Base-by-base conservation (phyloP, 2,797 vertebrate genomes). In the Coilia nasus region DNA sequence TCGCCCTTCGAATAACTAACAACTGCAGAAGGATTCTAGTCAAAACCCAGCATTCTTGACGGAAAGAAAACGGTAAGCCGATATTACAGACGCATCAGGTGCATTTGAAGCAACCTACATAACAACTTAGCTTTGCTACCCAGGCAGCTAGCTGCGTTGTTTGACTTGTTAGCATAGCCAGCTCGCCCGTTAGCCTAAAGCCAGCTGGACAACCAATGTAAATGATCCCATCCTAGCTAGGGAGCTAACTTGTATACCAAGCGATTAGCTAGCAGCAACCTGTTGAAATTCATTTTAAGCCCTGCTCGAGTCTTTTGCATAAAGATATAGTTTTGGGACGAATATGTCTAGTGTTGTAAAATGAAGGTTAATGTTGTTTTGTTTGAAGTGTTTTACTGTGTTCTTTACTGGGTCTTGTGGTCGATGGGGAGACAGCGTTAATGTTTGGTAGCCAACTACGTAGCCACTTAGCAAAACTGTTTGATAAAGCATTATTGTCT, bases 61-160 rank as follows among this genome's bases (percentile, higher is more conserved):
- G 7, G 71, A 44, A 78, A 44, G 31, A 71, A 57, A 62, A 86
- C 83, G 86, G 83, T 81, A 83, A 83, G 85, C n/a, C 71, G 50
- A 84, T 35, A 80, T 60, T 41, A 46, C 54, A 81, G 50, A 44
- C 35, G 11, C 92, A 92, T 94, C 94, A 94, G 94, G 94, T 94
- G 88, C 90, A 90, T 78, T 78, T 78, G 71, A 78, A 21, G 31
- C 71, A 78, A 15, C 19, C 35, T 41, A 78, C 71, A 78, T 19
- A 78, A 62, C 64, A 71, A 80, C 71, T 84, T 46, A 81, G 75
- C 56, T 35, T 86, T 90, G 90, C 57, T 89, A 91, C 90, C 91
- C 85, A 82, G 62, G 54, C 85, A 31, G 92, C 92, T 91, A 92
- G 67, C 67, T 75, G 12, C 67, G 28, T 75, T 75, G 67, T 75